phyloP scores from a whole-genome alignment of 2,113 vertebrate genomes.

The Megaceryle maxima region DNA sequence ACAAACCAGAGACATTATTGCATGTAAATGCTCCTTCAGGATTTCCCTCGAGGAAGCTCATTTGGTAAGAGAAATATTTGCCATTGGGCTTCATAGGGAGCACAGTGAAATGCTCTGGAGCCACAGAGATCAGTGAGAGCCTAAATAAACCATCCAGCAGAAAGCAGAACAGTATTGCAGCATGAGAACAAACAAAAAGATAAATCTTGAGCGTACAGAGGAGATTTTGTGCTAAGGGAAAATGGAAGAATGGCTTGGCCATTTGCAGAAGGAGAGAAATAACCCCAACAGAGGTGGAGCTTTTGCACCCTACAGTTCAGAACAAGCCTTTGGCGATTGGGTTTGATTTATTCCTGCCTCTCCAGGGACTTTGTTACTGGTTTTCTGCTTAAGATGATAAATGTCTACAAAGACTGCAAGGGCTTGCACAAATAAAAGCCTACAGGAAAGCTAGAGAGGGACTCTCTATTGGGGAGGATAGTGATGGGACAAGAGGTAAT shows the following conservation, averaged over 20 bases:
- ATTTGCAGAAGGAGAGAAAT: background rate
- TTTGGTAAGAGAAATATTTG: background rate
- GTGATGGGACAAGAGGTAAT: background rate
- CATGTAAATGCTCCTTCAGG: background rate
- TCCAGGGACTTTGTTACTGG: background rate
- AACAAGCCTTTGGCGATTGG: background rate
- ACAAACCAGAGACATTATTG: background rate
- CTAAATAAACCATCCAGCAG: background rate
- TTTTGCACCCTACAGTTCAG: background rate
- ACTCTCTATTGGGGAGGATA: background rate
- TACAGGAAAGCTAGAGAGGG: background rate
- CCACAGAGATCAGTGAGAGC: background rate
- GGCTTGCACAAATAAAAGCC: background rate
- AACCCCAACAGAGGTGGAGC: background rate
- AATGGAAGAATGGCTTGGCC: background rate
- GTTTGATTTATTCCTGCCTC: background rate
- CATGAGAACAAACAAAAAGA: background rate
- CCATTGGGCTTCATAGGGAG: background rate
- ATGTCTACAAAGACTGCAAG: background rate
- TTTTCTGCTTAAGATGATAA: background rate
- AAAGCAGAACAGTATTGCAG: background rate
- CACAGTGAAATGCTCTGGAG: background rate
- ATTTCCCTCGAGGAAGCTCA: background rate
- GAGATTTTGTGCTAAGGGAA: background rate
- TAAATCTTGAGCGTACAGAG: background rate